These are phyloP conservation scores for Oligia fasciuncula DNA, from an alignment of 2,888 invertebrate genomes.

Conservation along the genomic window DNA sequence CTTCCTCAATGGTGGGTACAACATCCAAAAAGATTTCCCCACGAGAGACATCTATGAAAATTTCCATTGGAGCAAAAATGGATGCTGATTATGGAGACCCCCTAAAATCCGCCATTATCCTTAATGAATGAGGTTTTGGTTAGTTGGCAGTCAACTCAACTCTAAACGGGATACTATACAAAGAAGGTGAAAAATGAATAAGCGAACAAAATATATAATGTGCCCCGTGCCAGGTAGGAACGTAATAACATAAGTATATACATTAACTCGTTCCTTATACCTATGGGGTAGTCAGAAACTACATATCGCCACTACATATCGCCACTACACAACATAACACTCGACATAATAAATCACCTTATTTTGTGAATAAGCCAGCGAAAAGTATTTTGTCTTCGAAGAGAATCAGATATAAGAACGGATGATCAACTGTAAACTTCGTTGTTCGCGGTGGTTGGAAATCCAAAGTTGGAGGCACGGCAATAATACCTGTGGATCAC, in stretches of 20 bases:
- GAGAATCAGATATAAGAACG: slow-evolving; percentile 72
- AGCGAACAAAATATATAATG: neutral
- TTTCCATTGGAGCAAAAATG: neutral
- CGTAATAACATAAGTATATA: neutral
- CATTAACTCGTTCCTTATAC: neutral
- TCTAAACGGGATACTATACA: neutral
- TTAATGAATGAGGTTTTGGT: slow-evolving; percentile 9
- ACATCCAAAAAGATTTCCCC: neutral
- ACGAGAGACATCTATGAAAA: neutral
- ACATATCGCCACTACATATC: neutral
- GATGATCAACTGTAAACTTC: slow-evolving; percentile 71
- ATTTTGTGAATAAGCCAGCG: slow-evolving; percentile 69
- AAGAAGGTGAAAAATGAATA: slow-evolving; percentile 10
- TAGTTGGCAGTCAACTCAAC: neutral
- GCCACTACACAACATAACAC: neutral
- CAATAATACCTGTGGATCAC: slow-evolving; percentile 48
- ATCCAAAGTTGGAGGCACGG: slow-evolving; percentile 48
- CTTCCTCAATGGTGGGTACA: neutral
- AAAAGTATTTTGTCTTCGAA: slow-evolving; percentile 72
- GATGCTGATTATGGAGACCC: slow-evolving; percentile 12
- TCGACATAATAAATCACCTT: slow-evolving; percentile 34
- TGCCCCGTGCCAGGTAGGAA: neutral
- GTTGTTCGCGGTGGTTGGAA: slow-evolving; percentile 56
- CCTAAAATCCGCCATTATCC: neutral
- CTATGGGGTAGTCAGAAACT: neutral